Conservation (phyloP, 2,113 vertebrate species). For the Hoplias malabaricus region DNA sequence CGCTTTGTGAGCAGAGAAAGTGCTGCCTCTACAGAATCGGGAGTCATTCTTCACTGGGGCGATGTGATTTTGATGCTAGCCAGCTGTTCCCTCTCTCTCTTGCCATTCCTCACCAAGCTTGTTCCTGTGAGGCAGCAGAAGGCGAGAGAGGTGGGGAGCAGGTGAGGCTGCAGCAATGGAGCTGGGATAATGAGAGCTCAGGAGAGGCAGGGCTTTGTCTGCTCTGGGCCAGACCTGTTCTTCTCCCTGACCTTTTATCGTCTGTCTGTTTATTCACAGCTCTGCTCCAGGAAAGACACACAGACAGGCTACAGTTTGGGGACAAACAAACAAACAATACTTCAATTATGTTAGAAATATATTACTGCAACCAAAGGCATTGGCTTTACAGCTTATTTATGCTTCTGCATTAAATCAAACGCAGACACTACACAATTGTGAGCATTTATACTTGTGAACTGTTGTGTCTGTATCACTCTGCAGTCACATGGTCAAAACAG, state of each 20-base stretch:
- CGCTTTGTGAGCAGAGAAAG: slow-evolving; percentile 29
- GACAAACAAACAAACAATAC: too few relatives aligned
- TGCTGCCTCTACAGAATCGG: slow-evolving; percentile 40
- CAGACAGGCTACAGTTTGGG: not conserved
- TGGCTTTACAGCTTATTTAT: too few relatives aligned
- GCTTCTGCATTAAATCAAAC: too few relatives aligned
- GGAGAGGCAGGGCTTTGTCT: slow-evolving; percentile 32
- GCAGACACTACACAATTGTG: too few relatives aligned
- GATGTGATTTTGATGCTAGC: slow-evolving; percentile 48
- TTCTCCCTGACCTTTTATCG: slow-evolving; percentile 38
- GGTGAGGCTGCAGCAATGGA: slow-evolving; percentile 39
- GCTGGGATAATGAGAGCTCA: slow-evolving; percentile 49
- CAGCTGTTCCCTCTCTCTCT: slow-evolving; percentile 45
- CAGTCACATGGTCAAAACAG: too few relatives aligned
- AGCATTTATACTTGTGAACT: too few relatives aligned
- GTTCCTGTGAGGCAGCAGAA: slow-evolving; percentile 33
- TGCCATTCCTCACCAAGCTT: slow-evolving; percentile 44
- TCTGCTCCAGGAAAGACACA: not conserved
- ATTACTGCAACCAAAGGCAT: not conserved
- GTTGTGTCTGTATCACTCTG: too few relatives aligned
- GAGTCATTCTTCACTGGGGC: slow-evolving; percentile 40
- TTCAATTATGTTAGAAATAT: not conserved
- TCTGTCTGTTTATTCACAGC: slow-evolving; percentile 22
- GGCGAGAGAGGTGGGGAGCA: slow-evolving; percentile 43
- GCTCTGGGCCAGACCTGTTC: slow-evolving; percentile 30